Evolutionary conservation across 2,888 invertebrate species (phyloP).

Genomic region (Caenorhabditis imperialis): DNA sequence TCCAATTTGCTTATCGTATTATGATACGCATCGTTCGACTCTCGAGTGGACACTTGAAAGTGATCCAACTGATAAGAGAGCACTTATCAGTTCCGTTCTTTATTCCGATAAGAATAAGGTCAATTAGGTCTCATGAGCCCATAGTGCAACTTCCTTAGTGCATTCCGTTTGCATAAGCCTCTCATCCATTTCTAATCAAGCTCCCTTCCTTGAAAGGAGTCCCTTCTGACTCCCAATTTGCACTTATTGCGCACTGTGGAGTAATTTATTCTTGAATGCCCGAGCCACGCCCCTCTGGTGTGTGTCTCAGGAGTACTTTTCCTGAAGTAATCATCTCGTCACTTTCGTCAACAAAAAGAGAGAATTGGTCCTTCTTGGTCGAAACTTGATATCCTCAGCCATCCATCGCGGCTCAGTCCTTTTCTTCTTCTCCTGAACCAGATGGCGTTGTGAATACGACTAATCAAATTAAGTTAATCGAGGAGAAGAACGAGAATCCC

Average conservation of each 20-base stretch:
- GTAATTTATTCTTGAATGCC: constrained; percentile 27
- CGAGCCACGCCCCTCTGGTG: neutral
- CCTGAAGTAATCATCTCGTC: constrained; percentile 53
- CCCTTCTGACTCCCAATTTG: constrained; percentile 9
- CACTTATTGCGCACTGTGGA: constrained; percentile 4
- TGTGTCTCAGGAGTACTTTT: constrained; percentile 10
- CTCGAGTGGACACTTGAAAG: constrained; percentile 5
- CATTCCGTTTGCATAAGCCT: neutral
- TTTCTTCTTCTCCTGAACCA: constrained; percentile 8
- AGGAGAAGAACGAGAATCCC: constrained; percentile 2
- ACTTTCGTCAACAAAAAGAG: constrained; percentile 36
- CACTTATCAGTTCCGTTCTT: neutral
- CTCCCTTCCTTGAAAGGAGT: too few relatives aligned
- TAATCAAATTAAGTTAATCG: constrained; percentile 37
- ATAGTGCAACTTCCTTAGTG: too few relatives aligned
- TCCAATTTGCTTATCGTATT: constrained; percentile 9
- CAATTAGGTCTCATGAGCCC: too few relatives aligned
- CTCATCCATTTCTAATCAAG: constrained; percentile 26
- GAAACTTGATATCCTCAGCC: constrained; percentile 48
- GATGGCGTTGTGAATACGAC: neutral
- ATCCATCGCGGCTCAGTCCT: constrained; percentile 10
- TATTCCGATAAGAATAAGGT: too few relatives aligned
- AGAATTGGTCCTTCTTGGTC: constrained; percentile 13
- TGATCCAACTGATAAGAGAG: constrained; percentile 8
- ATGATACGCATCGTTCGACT: neutral